These are phyloP conservation scores for Halcyon badia DNA, from an alignment of 2,797 vertebrate genomes.

Conservation along the genomic window DNA sequence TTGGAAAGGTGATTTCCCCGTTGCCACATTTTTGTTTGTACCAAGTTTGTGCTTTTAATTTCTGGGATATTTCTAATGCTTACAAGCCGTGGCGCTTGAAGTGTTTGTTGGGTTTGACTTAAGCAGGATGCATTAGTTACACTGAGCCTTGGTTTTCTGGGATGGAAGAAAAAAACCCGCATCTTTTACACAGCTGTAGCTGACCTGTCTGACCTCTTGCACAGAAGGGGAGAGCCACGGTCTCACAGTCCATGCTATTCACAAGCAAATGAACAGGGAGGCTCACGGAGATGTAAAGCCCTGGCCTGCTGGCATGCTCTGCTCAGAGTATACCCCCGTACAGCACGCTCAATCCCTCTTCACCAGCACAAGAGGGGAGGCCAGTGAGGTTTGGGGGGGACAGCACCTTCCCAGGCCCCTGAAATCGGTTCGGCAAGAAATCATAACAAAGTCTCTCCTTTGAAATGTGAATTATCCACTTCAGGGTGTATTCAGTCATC, in stretches of 20 bases:
- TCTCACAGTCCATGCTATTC: neutral
- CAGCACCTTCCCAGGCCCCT: neutral
- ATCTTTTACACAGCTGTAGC: neutral
- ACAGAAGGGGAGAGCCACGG: neutral
- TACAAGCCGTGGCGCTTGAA: neutral
- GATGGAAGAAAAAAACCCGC: fast-evolving
- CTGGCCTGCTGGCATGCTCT: neutral
- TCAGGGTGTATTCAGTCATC: neutral
- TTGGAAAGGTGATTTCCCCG: neutral
- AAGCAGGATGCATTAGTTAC: neutral
- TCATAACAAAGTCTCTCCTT: neutral
- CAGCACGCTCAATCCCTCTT: neutral
- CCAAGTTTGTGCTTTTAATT: neutral
- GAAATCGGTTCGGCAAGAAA: neutral
- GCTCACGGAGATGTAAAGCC: neutral
- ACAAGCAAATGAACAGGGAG: neutral
- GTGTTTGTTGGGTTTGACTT: neutral
- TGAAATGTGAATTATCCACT: neutral
- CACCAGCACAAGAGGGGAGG: neutral
- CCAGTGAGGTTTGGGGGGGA: neutral
- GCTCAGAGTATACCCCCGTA: neutral
- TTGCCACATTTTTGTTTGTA: neutral
- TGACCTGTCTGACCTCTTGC: neutral
- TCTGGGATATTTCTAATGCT: neutral
- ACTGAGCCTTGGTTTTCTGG: neutral